Conservation (phyloP, 92 coral and sea anemone species). For the Siderastrea radians region DNA sequence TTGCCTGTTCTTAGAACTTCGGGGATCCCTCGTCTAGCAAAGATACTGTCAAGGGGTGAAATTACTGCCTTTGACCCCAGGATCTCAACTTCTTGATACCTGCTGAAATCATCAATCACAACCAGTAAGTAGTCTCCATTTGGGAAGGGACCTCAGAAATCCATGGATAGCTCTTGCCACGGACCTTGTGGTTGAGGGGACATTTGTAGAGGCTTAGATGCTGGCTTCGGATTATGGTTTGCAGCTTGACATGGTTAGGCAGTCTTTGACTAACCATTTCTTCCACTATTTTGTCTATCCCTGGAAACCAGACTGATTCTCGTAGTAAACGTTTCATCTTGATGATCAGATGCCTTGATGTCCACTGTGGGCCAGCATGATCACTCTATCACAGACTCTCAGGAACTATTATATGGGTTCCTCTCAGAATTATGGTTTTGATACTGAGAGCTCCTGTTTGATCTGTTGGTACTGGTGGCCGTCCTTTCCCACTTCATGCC, state of each 20-base stretch:
- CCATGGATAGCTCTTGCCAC: conserved; percentile 60
- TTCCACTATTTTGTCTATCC: conserved; percentile 11
- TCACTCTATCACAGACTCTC: conserved; percentile 15
- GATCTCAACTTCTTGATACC: conserved; percentile 44
- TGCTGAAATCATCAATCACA: conserved; percentile 36
- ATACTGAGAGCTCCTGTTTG: conserved; percentile 40
- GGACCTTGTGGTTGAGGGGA: conserved; percentile 58
- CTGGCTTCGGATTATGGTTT: conserved; percentile 23
- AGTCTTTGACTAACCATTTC: neutral
- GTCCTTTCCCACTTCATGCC: conserved; percentile 18
- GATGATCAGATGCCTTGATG: conserved; percentile 28
- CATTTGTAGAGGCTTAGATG: conserved; percentile 45
- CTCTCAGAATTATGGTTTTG: conserved; percentile 35
- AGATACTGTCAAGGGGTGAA: no score
- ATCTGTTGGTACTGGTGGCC: conserved; percentile 35
- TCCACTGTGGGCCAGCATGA: conserved; percentile 38
- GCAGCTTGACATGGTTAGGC: conserved; percentile 28
- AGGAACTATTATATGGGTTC: conserved; percentile 50
- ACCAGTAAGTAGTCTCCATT: conserved; percentile 50
- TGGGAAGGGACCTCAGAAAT: conserved; percentile 7
- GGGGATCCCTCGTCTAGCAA: no score
- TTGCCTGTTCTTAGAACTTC: no score
- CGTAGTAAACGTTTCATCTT: conserved; percentile 42
- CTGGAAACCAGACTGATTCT: conserved; percentile 44
- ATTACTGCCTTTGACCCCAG: conserved; percentile 42